Percentiles rank a stretch among this genome's conserved stretches.
These are phyloP conservation scores for Oncorhynchus clarkii DNA, from an alignment of 2,113 vertebrate genomes.

Conservation along the genomic window DNA sequence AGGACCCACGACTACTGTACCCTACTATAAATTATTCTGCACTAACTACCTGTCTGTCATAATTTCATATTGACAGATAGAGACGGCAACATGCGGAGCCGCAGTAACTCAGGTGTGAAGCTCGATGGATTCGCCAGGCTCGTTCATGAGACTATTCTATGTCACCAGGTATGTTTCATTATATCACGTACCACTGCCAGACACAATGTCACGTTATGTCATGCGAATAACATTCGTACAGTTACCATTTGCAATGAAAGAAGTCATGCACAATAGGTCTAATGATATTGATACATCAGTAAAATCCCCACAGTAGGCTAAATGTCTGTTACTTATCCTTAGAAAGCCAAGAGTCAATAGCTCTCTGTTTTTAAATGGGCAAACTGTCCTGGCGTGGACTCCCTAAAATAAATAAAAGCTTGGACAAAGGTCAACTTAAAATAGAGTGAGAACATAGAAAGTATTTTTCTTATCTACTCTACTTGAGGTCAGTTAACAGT, in stretches of 20 bases:
- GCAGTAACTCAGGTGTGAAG: slow-evolving; percentile 94
- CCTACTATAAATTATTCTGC: too few species aligned
- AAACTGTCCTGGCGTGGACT: not conserved
- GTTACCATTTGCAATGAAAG: not conserved
- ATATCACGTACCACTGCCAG: not conserved
- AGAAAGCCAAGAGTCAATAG: not conserved
- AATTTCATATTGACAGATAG: too few species aligned
- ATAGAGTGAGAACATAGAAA: slow-evolving; percentile 31
- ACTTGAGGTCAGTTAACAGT: slow-evolving; percentile 24
- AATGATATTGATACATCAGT: not conserved
- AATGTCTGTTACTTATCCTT: not conserved
- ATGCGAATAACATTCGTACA: too few species aligned
- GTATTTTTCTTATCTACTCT: slow-evolving; percentile 52
- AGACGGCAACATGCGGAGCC: slow-evolving; percentile 79
- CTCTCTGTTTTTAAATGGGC: not conserved
- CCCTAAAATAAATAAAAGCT: slow-evolving; percentile 55
- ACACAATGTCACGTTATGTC: not conserved
- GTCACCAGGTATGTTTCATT: slow-evolving; percentile 77
- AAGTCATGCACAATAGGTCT: not conserved
- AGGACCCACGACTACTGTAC: slow-evolving; percentile 46
- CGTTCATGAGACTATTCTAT: slow-evolving; percentile 90
- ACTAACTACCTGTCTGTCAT: too few species aligned
- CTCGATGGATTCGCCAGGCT: slow-evolving; percentile 90
- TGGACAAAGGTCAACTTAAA: slow-evolving; percentile 67
- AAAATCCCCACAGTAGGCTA: too few species aligned